phyloP scores from a whole-genome alignment of 2,888 invertebrate genomes.

The Aphidoletes aphidimyza region DNA sequence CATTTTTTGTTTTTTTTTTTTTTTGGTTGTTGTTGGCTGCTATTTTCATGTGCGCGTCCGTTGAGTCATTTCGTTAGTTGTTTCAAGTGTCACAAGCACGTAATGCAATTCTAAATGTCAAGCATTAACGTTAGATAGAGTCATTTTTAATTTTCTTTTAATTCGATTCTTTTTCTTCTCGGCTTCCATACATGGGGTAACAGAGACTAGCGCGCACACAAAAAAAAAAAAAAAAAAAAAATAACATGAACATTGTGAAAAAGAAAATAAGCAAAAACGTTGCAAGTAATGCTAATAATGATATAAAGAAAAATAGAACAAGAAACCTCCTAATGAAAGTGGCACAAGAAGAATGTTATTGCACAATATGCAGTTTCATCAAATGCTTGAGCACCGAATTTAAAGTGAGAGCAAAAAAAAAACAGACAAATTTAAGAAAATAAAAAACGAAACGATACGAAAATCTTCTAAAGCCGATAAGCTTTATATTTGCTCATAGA shows the following conservation, averaged over 20 bases:
- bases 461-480: conserved; percentile 7
- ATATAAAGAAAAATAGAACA: neutral
- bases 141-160: conserved; percentile 35
- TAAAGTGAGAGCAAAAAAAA: neutral
- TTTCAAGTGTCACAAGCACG: conserved; percentile 32
- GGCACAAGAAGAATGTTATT: neutral
- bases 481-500: conserved; percentile 12
- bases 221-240: neutral
- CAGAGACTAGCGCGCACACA: neutral
- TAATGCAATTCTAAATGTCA: neutral
- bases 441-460: neutral
- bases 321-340: conserved; percentile 8
- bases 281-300: neutral
- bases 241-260: neutral
- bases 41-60: no score
- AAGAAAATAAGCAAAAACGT: neutral
- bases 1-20: no score
- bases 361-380: conserved; percentile 5
- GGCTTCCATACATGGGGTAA: no score
- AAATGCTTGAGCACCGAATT: no score
- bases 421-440: neutral
- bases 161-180: neutral
- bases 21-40: neutral
- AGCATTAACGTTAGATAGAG: neutral
- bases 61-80: no score